Base-by-base conservation (phyloP, 2,113 vertebrate species). In the Dromas ardeola region DNA sequence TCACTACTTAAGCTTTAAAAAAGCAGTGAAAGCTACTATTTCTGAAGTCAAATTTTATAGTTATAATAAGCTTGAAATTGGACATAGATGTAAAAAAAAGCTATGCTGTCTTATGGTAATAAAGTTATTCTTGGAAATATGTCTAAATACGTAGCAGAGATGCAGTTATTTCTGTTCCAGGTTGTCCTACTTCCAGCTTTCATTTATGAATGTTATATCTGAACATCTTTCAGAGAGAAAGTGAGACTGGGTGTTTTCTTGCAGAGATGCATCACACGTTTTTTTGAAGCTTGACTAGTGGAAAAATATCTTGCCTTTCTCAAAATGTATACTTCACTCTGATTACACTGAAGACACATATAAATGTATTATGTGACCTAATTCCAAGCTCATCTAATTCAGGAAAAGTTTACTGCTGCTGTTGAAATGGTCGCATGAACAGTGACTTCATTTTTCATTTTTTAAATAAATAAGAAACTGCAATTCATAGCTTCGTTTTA, bases 121-220 rank as follows among this genome's bases (percentile, higher is more conserved):
- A 76, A 73, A 92, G 53, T 84, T 97, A 93, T 97, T 97, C 61
- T 95, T 95, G 81, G 92, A 94, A 92, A 65, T 73, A 76, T 81
- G 85, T 78, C 91, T 95, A 96, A 96, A 92, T 93, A 92, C 34
- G 26, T 92, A 69, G 82, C 78, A 72, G 73, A 82, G 90, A 88
- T 63, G 47, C 67, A 81, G 95, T 95, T 93, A 96, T 96, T 97
- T 97, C 77, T 96, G 77, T 95, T 95, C 61, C 3, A 14, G 23
- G 72, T 92, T 97, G 95, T 84, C 91, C 95, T 94, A 94, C 88
- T 94, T 96, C 80, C 73, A 96, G 81, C 77, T 84, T 94, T 96
- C 86, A 42, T 93, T 96, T 96, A 79, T 89, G 73, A 94, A 91
- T 67, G 72, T 74, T 95, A 13, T 29, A 96, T 81, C 81, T 71